Evolutionary conservation across 2,888 invertebrate species (phyloP).

Genomic region (Gisinianus flammeolus): DNA sequence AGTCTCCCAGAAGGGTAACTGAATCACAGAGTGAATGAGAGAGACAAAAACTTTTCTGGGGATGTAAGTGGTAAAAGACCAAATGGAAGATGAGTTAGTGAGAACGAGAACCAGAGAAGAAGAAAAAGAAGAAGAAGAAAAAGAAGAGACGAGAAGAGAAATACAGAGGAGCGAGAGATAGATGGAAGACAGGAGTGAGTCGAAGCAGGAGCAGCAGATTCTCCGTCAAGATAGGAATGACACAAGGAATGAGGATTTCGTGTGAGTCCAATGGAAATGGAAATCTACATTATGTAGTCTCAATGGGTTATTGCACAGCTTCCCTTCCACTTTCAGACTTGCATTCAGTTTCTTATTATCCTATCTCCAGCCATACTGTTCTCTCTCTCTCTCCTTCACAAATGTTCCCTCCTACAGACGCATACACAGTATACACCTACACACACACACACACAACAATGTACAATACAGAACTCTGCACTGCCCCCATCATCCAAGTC

Average conservation of each 20-base stretch:
- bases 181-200: constrained; percentile 40
- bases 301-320: constrained; percentile 45
- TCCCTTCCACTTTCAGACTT: constrained; percentile 42
- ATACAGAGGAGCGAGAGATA: constrained; percentile 45
- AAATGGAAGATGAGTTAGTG: constrained; percentile 19
- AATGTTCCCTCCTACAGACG: too few species aligned
- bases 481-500: too few species aligned
- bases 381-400: too few species aligned
- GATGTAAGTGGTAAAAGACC: neutral
- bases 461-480: too few species aligned
- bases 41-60: constrained; percentile 4
- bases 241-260: constrained; percentile 43
- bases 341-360: constrained; percentile 34
- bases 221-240: constrained; percentile 37
- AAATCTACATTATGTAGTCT: constrained; percentile 47
- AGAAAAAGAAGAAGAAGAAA: constrained; percentile 40
- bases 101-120: neutral
- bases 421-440: too few species aligned
- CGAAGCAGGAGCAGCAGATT: constrained; percentile 42
- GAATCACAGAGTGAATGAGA: constrained; percentile 23
- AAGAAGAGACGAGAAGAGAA: constrained; percentile 37
- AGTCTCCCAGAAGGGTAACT: constrained; percentile 35
- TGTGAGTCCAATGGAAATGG: constrained; percentile 45
- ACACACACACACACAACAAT: too few species aligned
- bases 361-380: constrained; percentile 11